These are phyloP conservation scores for Nephrotoma flavescens DNA, from an alignment of 2,888 invertebrate species.

Conservation along the genomic window DNA sequence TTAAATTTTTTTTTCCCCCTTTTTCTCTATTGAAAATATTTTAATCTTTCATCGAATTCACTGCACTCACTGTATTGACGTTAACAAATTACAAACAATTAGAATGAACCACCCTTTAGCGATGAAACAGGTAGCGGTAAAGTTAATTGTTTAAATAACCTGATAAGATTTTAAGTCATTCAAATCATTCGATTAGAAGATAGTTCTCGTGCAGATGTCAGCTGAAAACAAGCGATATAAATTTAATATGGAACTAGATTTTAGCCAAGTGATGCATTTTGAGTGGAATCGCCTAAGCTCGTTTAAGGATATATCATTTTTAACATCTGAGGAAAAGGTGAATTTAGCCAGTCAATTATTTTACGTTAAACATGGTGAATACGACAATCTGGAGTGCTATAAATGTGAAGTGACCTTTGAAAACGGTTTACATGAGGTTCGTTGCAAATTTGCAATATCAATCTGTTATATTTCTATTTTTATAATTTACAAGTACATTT, in stretches of 20 bases:
- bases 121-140: no score
- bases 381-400: background rate
- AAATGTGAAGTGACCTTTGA: background rate
- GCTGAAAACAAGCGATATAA: background rate
- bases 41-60: no score
- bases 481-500: background rate
- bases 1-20: no score
- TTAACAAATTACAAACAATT: no score
- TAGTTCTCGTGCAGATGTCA: background rate
- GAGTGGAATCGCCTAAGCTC: background rate
- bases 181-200: no score
- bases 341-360: background rate
- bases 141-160: no score
- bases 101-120: no score
- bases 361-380: background rate
- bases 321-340: background rate
- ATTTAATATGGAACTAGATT: background rate
- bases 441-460: background rate
- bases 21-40: no score
- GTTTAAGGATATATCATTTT: background rate
- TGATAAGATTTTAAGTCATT: no score
- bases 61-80: no score
- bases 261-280: background rate
- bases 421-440: background rate
- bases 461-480: background rate